Evolutionary conservation across 2,888 invertebrate genomes (phyloP).

Genomic region (Troglohyphantes excavatus): DNA sequence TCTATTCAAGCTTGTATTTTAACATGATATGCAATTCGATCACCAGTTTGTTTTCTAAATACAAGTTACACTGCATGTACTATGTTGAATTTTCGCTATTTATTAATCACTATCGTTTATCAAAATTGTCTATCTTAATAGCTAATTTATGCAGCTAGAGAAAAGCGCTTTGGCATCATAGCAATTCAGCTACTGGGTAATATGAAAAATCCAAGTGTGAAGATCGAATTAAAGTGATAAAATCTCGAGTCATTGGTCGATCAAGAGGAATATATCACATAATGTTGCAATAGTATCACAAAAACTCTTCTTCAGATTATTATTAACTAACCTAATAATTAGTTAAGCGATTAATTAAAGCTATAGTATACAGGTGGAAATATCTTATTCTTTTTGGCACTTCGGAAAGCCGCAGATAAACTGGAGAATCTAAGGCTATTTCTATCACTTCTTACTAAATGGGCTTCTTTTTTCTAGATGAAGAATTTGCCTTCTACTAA

Average conservation of each 20-base stretch:
- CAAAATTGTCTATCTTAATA: background rate
- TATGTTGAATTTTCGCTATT: background rate
- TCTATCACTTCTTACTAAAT: background rate
- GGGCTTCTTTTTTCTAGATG: no score
- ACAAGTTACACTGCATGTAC: background rate
- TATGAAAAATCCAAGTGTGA: background rate
- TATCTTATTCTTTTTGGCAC: background rate
- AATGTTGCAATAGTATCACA: background rate
- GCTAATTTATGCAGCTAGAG: background rate
- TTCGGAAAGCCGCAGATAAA: background rate
- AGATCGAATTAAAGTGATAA: background rate
- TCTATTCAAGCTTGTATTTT: background rate
- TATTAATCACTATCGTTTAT: background rate
- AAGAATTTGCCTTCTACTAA: no score
- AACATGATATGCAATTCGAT: background rate
- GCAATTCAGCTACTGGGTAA: background rate
- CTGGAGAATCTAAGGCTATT: background rate
- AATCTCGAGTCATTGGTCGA: background rate
- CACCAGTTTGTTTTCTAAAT: background rate
- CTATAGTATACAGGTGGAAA: background rate
- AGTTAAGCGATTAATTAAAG: background rate
- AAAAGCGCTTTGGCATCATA: background rate
- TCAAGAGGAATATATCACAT: background rate
- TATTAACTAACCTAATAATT: background rate
- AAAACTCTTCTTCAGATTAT: background rate